These are phyloP conservation scores for Ptilonorhynchus violaceus DNA, from an alignment of 2,113 vertebrate species.

Conservation along the genomic window DNA sequence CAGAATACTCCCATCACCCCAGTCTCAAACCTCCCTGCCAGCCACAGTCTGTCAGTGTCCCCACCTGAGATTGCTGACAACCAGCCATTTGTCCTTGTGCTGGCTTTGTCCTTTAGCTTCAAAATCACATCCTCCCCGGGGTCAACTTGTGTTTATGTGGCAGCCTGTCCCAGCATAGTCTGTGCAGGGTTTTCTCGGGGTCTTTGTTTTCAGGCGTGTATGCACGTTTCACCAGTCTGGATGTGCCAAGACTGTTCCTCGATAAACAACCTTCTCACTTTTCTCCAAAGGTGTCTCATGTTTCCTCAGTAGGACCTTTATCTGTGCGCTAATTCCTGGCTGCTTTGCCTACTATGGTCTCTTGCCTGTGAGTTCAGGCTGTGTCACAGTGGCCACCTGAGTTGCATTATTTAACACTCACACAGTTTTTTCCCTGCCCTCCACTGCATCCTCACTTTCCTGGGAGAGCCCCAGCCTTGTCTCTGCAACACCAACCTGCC, in stretches of 20 bases:
- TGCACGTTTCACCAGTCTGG: not conserved
- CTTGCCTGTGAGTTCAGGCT: not conserved
- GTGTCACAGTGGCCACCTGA: fast-evolving
- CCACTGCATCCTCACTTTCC: not conserved
- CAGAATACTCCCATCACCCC: fast-evolving
- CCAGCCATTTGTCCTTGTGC: not conserved
- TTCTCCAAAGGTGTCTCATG: not conserved
- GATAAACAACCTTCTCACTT: not conserved
- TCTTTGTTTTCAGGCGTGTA: not conserved
- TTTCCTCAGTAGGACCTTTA: not conserved
- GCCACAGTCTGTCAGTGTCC: not conserved
- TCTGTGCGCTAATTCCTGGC: not conserved
- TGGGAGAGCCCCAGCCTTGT: not conserved
- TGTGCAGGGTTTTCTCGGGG: not conserved
- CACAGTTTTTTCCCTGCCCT: not conserved
- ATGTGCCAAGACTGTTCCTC: not conserved
- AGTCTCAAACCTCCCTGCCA: not conserved
- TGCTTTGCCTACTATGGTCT: not conserved
- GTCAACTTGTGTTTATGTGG: fast-evolving
- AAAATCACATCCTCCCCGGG: not conserved
- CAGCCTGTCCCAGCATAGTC: not conserved
- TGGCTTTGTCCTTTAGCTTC: not conserved
- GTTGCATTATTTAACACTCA: not conserved
- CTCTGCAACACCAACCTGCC: fast-evolving
- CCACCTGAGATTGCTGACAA: not conserved